phyloP scores from a whole-genome alignment of 2,797 vertebrate genomes.

The Amblyraja radiata region DNA sequence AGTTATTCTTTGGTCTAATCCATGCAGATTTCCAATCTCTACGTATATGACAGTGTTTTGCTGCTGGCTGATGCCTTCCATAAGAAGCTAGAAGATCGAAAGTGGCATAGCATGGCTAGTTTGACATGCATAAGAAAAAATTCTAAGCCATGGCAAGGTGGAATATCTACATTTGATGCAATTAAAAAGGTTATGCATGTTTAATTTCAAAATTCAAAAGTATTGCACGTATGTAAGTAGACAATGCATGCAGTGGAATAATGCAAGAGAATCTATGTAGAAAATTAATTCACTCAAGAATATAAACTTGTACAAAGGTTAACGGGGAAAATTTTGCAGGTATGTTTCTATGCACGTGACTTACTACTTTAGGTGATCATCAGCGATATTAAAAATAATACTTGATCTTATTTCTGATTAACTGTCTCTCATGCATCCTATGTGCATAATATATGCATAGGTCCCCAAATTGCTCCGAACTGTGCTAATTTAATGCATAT shows the following conservation, averaged over 20 bases:
- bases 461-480: not conserved
- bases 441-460: not conserved
- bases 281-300: not conserved
- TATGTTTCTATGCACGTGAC: not conserved
- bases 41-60: constrained; percentile 89
- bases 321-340: not conserved
- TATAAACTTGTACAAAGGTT: not conserved
- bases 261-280: not conserved
- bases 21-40: constrained; percentile 86
- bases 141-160: constrained; percentile 96
- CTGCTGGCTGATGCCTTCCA: constrained; percentile 93
- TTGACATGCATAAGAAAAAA: constrained; percentile 93
- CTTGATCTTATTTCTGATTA: not conserved
- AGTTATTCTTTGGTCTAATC: not conserved
- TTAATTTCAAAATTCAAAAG: not conserved
- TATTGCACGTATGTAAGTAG: not conserved
- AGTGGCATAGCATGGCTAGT: constrained; percentile 99
- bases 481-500: not conserved
- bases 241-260: not conserved
- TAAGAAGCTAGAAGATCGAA: constrained; percentile 93
- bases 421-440: not conserved
- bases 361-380: not conserved
- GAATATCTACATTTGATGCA: constrained; percentile 90
- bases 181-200: constrained; percentile 81
- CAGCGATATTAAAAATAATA: not conserved